phyloP scores from a whole-genome alignment of 2,797 vertebrate genomes.

The Megalops cyprinoides region DNA sequence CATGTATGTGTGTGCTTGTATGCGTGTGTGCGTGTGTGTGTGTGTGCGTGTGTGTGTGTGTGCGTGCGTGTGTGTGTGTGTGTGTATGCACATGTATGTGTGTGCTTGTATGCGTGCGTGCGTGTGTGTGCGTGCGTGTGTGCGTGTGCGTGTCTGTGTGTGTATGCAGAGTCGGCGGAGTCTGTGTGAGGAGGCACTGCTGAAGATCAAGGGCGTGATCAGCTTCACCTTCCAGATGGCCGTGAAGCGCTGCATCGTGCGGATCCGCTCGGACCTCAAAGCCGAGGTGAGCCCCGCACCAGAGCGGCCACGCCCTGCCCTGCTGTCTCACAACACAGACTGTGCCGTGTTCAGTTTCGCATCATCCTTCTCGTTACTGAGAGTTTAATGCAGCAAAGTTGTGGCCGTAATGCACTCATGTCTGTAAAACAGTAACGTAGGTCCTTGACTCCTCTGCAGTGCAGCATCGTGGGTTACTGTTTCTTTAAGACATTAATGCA shows the following conservation, averaged over 20 bases:
- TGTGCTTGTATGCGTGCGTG: no score
- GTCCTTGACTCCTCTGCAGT: background rate
- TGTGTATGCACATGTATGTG: no score
- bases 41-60: background rate
- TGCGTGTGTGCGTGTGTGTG: no score
- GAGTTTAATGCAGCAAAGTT: background rate
- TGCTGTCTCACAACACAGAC: no score
- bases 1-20: no score
- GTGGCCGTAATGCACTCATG: background rate
- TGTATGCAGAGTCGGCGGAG: slow-evolving; percentile 79
- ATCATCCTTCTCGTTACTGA: background rate
- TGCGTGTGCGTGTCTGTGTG: background rate
- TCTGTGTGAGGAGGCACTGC: slow-evolving; percentile 87
- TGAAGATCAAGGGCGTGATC: slow-evolving; percentile 93
- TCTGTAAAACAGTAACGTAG: background rate
- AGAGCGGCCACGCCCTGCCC: no score
- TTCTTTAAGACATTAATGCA: no score
- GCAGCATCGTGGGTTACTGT: background rate
- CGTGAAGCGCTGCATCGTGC: slow-evolving; percentile 85
- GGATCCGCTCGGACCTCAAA: slow-evolving; percentile 89
- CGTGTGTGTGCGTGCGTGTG: no score
- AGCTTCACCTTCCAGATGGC: slow-evolving; percentile 97
- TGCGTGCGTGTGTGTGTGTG: background rate
- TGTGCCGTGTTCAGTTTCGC: background rate
- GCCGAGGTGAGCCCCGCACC: slow-evolving; percentile 79